A percentile compares a stretch with the other conserved stretches of the same genome.
Evolutionary conservation across 1,140 invertebrate species (phyloP).

Genomic region (Hycleus cichorii): DNA sequence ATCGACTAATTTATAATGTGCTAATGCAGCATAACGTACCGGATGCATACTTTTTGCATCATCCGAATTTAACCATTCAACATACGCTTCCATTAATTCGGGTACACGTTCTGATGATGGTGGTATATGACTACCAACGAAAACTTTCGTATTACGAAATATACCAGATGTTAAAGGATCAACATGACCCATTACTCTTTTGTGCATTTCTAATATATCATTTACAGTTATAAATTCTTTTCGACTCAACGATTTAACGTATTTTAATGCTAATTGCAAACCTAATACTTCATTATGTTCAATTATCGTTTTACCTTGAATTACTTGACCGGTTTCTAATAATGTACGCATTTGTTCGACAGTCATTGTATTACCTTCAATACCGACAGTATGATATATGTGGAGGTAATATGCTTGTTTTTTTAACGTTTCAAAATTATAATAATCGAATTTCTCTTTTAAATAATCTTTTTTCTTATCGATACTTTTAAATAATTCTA

Average conservation of each 20-base stretch:
- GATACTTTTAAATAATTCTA: conserved; percentile 67
- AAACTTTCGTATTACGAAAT: conserved; percentile 60
- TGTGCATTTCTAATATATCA: conserved; percentile 90
- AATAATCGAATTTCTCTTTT: conserved; percentile 68
- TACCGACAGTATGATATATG: conserved; percentile 93
- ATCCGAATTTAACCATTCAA: conserved; percentile 86
- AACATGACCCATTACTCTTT: conserved; percentile 86
- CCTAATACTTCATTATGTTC: conserved; percentile 96
- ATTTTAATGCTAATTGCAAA: conserved; percentile 91
- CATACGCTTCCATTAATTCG: conserved; percentile 78
- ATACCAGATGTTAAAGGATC: conserved; percentile 81
- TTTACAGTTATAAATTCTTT: conserved; percentile 66
- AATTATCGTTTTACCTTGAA: conserved; percentile 88
- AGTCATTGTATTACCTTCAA: conserved; percentile 96
- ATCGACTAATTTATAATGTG: conserved; percentile 93
- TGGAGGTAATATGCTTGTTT: conserved; percentile 93
- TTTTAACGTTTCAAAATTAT: conserved; percentile 77
- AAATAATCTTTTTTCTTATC: conserved; percentile 80
- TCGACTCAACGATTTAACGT: conserved; percentile 78
- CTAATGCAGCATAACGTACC: conserved; percentile 85
- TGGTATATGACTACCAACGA: conserved; percentile 85
- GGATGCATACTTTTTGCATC: conserved; percentile 77
- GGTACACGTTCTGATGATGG: conserved; percentile 74
- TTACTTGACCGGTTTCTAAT: conserved; percentile 86
- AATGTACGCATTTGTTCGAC: conserved; percentile 87